Evolutionary conservation across 1,140 invertebrate species (phyloP), one percentile per base, ranked within the genome.

Genomic region (Drosophila baimaii): DNA sequence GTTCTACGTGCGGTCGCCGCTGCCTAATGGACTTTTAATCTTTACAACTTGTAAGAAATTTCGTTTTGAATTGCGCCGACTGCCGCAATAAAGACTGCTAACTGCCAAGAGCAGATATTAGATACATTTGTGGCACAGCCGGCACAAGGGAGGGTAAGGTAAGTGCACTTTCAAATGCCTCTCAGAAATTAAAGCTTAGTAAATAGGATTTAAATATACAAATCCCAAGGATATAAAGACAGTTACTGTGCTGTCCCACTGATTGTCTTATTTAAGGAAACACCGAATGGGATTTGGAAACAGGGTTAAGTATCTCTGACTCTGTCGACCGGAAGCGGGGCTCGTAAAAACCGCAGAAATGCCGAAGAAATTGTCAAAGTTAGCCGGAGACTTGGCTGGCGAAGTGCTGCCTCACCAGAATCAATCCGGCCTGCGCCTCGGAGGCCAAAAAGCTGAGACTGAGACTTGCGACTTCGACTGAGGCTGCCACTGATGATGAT

Each of bases 11-110:
- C 54, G 41, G 61, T 65, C 52, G 66, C 37, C 51, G 51, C 51
- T 8, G 77, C 77, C 83, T 89, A 89, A 89, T 89, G 84, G 85
- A 89, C 73, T 81, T 84, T 89, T 89, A 89, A 89, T 89, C 84
- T 89, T 81, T 89, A 89, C 77, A 85, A 89, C 80, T 89, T 84
- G 77, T 81, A 89, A 75, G 51, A 74, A 89, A 76, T 72, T 78
- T 54, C 55, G 49, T 70, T 70, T 83, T 79, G 76, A 83, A 79
- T 76, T 62, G 47, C 43, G 39, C 75, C 77, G 64, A 66, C 68
- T 19, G 17, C 17, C 25, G 65, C 63, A 80, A 66, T 66, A 74
- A 73, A 65, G 68, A 57, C 47, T 64, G 58, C 77, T 49, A 81
- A 77, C 58, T 81, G 62, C 74, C 27, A n/a, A 44, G 33, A 74